Evolutionary conservation across 2,888 invertebrate species (phyloP).

Genomic region (Pseudoips prasinana): DNA sequence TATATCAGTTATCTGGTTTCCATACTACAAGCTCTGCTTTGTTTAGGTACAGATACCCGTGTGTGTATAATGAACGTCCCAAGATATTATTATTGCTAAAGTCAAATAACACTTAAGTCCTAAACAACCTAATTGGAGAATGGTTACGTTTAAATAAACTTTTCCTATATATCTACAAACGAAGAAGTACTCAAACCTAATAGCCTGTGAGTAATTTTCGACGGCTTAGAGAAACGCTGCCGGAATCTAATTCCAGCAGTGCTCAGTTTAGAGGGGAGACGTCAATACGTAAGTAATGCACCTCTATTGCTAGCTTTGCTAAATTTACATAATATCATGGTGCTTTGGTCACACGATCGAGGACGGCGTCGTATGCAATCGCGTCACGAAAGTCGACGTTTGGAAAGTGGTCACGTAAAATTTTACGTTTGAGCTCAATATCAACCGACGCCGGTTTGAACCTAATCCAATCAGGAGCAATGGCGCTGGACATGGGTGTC

Average conservation of each 20-base stretch:
- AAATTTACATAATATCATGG: constrained; percentile 67
- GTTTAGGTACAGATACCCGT: no score
- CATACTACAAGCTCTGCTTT: no score
- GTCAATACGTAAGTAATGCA: constrained; percentile 41
- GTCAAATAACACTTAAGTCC: no score
- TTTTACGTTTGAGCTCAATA: constrained; percentile 75
- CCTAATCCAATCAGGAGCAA: constrained; percentile 78
- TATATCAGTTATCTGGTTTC: no score
- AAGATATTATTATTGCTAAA: no score
- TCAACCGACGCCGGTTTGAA: constrained; percentile 68
- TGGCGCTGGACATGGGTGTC: constrained; percentile 68
- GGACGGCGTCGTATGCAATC: constrained; percentile 60
- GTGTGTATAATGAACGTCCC: no score
- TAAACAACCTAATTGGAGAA: constrained; percentile 8
- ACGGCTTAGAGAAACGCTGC: constrained; percentile 19
- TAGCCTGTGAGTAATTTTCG: no score
- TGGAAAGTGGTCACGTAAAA: constrained; percentile 80
- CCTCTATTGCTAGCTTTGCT: constrained; percentile 50
- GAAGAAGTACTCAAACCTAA: no score
- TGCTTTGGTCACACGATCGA: constrained; percentile 54
- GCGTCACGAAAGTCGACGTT: constrained; percentile 66
- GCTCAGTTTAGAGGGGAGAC: constrained; percentile 35
- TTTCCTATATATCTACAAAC: no score
- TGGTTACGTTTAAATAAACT: no score
- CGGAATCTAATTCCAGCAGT: constrained; percentile 38